These are phyloP conservation scores for Argyresthia albistria DNA, from an alignment of 2,888 invertebrate species.

Conservation along the genomic window DNA sequence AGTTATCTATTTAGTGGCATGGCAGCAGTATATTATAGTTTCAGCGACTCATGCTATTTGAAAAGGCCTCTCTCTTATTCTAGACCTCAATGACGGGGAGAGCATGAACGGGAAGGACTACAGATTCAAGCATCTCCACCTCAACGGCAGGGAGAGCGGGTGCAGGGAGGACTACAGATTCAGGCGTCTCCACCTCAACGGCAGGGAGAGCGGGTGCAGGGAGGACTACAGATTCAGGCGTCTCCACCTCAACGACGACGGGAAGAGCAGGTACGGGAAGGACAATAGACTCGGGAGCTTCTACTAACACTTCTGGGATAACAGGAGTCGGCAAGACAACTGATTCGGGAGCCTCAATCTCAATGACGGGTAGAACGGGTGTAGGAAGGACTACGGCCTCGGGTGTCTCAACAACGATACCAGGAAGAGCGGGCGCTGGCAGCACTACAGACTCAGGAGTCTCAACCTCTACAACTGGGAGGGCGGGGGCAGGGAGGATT, in stretches of 20 bases:
- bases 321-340: constrained; percentile 2
- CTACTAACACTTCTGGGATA: constrained; percentile 5
- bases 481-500: background rate
- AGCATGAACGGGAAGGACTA: background rate
- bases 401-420: background rate
- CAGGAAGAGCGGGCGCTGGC: too few species aligned
- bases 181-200: too few species aligned
- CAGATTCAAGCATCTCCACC: background rate
- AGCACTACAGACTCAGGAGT: too few species aligned
- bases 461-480: background rate
- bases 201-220: background rate
- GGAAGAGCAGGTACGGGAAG: background rate
- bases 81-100: background rate
- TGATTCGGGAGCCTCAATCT: background rate
- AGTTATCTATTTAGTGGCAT: too few species aligned
- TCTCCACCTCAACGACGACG: background rate
- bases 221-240: background rate
- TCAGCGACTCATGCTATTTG: too few species aligned
- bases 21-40: too few species aligned
- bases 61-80: too few species aligned
- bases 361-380: background rate
- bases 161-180: too few species aligned
- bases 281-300: background rate
- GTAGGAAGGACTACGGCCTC: background rate
- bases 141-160: too few species aligned